Evolutionary conservation across 1,140 invertebrate genomes (phyloP), one percentile per base, ranked within the genome.

Genomic region (Acromyrmex heyeri): DNA sequence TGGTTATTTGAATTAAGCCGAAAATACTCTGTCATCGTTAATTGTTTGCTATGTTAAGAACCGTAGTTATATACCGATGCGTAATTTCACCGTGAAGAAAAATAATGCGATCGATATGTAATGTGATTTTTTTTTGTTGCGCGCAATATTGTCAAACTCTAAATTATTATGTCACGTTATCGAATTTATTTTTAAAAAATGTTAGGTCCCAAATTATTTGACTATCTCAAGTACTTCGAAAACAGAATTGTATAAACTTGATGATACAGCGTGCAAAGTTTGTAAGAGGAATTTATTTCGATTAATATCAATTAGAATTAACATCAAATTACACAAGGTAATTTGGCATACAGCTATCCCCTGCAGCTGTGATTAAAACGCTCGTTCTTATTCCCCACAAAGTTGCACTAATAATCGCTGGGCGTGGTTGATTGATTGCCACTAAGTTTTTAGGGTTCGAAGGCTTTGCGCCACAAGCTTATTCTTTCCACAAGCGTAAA

Each of bases 1-100:
- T 53, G 73, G 30, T 85, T 65, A 78, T 73, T 73, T 75, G 79
- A 83, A 75, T 83, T 83, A 73, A 83, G n/a, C 67, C 18, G 69
- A 75, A 83, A 83, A 83, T 73, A 83, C 69, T 38, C 14, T 48
- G 67, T 73, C 65, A 48, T 14, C 69, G 69, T 61, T 83, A 83
- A 75, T 73, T 62, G 67, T 44, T 48, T 72, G 53, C 34, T 38
- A 61, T 30, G 18, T 73, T 24, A 61, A 21, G 69, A 27, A 62
- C 79, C 79, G 55, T 55, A 12, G 64, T 53, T 79, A 44, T 16
- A 53, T 65, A 38, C 0, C 24, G 24, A 21, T 30, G 53, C 1
- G 30, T 34, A 38, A 59, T 24, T 44, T 27, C 34, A 14, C 7
- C n/a, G 62, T n/a, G 6, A 62, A 67, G 34, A 65, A 79, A 34